Base-by-base conservation (phyloP, 2,797 vertebrate genomes). In the Uromys caudimaculatus region DNA sequence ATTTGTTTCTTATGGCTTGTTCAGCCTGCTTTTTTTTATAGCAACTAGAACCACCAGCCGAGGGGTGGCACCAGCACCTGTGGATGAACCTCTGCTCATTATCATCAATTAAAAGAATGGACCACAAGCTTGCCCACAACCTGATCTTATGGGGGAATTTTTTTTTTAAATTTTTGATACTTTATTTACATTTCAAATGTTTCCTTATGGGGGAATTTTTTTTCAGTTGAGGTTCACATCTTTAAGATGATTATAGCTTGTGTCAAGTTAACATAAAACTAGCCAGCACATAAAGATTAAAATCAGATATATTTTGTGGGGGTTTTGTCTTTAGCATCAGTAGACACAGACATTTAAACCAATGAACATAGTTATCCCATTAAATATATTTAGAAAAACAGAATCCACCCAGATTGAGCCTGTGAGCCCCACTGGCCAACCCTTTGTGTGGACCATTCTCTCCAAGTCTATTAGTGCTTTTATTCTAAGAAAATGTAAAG, bases 371-470 rank as follows among this genome's bases (percentile, higher is more conserved):
- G 6, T 23, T 90, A 4, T 84, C 19, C 1, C 35, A n/a, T 85
- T 81, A 62, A 84, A 50, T 60, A 62, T 81, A 91, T 91, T 81
- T 60, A 54, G 44, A 38, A 86, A 95, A 89, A 50, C 6, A 83
- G 35, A 24, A 58, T 11, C 13, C 1, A 50, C 32, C 12, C 60
- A 77, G 60, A 82, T 88, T 73, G 71, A 77, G 8, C 44, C 23
- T 23, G 0, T 50, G 32, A 79, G 27, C 21, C 7, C 47, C 16
- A 58, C 54, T 92, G 38, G 2, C 14, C 38, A 89, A 75, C 0
- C 9, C 21, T 10, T 23, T 50, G 27, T 78, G 23, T 71, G 24
- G 35, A 6, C 7, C 56, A 5, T 77, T 77, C 91, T 54, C 16
- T 81, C 21, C 3, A 38, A 62, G 32, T 78, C 29, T 62, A 50